Evolutionary conservation across 2,113 vertebrate species (phyloP).

Genomic region (Lates calcarifer): DNA sequence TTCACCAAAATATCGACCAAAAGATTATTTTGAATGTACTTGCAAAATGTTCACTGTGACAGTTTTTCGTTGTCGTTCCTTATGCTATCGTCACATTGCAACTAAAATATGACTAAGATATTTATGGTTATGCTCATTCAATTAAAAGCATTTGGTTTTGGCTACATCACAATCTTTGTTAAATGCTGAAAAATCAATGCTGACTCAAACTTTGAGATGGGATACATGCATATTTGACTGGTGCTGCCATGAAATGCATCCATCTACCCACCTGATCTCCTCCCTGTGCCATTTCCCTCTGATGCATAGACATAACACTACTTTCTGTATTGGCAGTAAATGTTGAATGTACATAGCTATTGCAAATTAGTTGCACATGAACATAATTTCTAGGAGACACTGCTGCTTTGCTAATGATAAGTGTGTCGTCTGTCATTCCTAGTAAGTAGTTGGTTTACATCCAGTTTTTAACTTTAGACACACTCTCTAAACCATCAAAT

Average conservation of each 20-base stretch:
- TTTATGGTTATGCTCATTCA: neutral
- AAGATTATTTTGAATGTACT: neutral
- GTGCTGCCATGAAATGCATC: neutral
- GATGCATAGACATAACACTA: neutral
- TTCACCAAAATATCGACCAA: neutral
- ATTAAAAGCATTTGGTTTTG: neutral
- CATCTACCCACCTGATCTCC: neutral
- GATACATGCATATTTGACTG: too few relatives aligned
- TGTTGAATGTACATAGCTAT: conserved; percentile 7
- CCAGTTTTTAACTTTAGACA: conserved; percentile 29
- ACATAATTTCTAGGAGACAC: conserved; percentile 24
- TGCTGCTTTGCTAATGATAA: conserved; percentile 13
- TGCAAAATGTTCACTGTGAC: neutral
- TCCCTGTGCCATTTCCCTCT: conserved; percentile 3
- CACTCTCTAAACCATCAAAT: conserved; percentile 30
- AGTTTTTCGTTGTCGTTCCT: neutral
- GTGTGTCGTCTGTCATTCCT: conserved; percentile 42
- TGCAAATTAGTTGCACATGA: conserved; percentile 23
- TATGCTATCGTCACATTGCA: neutral
- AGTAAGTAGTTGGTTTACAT: conserved; percentile 19
- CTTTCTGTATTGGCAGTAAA: conserved; percentile 24
- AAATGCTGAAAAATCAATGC: neutral
- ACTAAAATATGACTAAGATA: neutral
- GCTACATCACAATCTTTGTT: neutral
- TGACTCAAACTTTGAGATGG: neutral